phyloP scores from a whole-genome alignment of 1,140 invertebrate genomes.

The Heliconius nattereri region DNA sequence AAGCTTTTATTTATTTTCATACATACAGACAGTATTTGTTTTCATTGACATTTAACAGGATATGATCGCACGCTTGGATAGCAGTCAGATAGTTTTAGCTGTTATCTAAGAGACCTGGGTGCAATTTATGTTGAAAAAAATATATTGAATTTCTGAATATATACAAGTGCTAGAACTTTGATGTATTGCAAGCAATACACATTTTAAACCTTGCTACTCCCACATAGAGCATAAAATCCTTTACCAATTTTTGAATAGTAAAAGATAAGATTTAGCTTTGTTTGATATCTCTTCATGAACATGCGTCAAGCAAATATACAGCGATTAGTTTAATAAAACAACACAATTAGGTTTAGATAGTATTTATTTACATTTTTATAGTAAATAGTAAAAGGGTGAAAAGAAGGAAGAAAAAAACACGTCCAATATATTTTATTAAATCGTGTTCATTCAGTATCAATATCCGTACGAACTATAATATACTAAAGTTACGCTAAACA shows the following conservation, averaged over 20 bases:
- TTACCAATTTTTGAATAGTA: background rate
- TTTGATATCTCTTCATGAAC: conserved; percentile 7
- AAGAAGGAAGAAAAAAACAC: conserved; percentile 59
- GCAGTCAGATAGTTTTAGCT: background rate
- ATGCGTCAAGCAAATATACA: conserved; percentile 39
- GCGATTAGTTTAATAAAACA: conserved; percentile 65
- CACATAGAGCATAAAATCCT: conserved; percentile 3
- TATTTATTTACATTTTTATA: conserved; percentile 59
- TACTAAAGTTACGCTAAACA: conserved; percentile 24
- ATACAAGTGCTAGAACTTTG: background rate
- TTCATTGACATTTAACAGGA: background rate
- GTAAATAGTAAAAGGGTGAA: conserved; percentile 53
- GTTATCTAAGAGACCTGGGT: background rate
- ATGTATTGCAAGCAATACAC: background rate
- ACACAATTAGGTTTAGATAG: conserved; percentile 54
- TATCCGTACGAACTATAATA: conserved; percentile 18
- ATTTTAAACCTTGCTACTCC: background rate
- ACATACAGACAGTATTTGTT: too few species aligned
- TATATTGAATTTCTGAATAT: background rate
- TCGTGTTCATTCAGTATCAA: conserved; percentile 37
- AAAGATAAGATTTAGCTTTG: background rate
- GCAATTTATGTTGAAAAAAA: background rate
- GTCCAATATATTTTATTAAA: conserved; percentile 62
- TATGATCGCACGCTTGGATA: background rate
- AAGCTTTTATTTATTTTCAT: too few species aligned